Evolutionary conservation across 2,797 vertebrate genomes (phyloP).

Genomic region (Gambusia yucatana): DNA sequence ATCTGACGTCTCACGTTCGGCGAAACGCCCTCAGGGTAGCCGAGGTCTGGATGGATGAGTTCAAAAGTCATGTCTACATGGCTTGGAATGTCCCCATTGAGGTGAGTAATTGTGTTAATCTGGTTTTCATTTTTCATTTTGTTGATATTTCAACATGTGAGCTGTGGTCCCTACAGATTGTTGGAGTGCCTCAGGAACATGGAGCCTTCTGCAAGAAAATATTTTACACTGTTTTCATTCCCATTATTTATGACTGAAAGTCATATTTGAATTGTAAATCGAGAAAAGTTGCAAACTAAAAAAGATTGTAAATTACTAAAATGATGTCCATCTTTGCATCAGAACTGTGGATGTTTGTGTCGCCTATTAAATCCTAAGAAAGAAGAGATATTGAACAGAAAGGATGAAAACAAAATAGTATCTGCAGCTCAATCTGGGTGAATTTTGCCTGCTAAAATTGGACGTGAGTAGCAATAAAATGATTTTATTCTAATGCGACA

Average conservation of each 20-base stretch:
- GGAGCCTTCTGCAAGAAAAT: not conserved
- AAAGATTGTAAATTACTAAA: not conserved
- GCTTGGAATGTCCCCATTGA: constrained; percentile 97
- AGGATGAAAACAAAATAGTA: not conserved
- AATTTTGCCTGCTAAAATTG: not conserved
- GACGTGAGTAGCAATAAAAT: not conserved
- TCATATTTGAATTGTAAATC: not conserved
- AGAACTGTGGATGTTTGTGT: not conserved
- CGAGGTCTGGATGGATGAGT: constrained; percentile 99
- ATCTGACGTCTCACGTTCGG: constrained; percentile 91
- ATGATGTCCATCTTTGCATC: not conserved
- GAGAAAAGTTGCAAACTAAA: not conserved
- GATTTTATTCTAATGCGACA: not conserved
- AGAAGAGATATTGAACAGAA: not conserved
- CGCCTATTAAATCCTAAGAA: not conserved
- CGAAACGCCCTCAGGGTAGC: constrained; percentile 94
- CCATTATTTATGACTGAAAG: not conserved
- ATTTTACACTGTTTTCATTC: not conserved
- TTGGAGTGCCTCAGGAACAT: not conserved
- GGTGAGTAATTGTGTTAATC: constrained; percentile 76
- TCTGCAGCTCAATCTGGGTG: not conserved
- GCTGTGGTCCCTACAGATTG: not conserved
- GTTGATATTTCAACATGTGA: not conserved
- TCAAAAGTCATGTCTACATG: constrained; percentile 98
- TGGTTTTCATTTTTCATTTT: not conserved